Evolutionary conservation across 1,140 invertebrate genomes (phyloP).

Genomic region (Euschistus heros): DNA sequence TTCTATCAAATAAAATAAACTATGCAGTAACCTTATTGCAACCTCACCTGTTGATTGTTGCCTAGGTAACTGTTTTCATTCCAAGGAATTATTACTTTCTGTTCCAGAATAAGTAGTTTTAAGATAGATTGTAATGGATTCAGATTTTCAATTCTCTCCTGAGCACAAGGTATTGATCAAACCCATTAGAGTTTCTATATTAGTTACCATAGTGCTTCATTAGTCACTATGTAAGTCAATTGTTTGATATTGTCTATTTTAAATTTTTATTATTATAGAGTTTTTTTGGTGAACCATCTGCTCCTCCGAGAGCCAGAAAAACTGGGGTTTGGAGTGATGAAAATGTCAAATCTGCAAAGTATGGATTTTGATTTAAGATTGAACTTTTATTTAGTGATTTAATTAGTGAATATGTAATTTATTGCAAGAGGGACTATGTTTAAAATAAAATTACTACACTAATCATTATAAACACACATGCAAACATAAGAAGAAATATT

Average conservation of each 20-base stretch:
- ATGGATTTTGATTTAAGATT: neutral
- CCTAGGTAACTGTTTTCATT: neutral
- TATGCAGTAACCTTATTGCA: too few species aligned
- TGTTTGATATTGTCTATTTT: neutral
- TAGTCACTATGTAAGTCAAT: neutral
- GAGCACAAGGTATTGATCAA: conserved; percentile 11
- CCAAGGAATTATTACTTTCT: too few species aligned
- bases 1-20: too few species aligned
- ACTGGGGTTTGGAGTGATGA: conserved; percentile 20
- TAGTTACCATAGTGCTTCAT: neutral
- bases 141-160: conserved; percentile 4
- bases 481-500: too few species aligned
- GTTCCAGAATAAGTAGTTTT: neutral
- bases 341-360: conserved; percentile 20
- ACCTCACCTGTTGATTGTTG: too few species aligned
- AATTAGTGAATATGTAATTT: too few species aligned
- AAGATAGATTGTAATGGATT: neutral
- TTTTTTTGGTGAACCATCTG: conserved; percentile 12
- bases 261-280: conserved; percentile 13
- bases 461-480: too few species aligned
- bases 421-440: too few species aligned
- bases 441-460: too few species aligned
- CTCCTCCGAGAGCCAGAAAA: conserved; percentile 14
- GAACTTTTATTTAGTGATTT: neutral
- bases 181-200: conserved; percentile 1